These are phyloP conservation scores for Reticulitermes lucifugus DNA, from an alignment of 2,888 invertebrate genomes.

Conservation along the genomic window DNA sequence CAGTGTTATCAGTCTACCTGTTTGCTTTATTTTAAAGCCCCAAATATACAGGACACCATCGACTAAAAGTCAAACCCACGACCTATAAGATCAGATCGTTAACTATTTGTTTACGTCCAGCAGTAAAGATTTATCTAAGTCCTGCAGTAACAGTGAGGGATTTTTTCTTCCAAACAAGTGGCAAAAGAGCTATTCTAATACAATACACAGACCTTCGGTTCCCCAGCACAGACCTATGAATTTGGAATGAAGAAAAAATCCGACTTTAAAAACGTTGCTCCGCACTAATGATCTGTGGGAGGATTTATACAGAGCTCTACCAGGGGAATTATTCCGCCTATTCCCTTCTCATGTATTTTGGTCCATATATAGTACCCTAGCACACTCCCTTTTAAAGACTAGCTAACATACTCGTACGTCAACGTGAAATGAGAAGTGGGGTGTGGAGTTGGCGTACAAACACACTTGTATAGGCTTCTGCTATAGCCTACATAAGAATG, in stretches of 20 bases:
- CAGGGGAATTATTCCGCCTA: constrained; percentile 11
- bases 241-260: constrained; percentile 5
- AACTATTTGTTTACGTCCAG: background rate
- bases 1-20: too few relatives aligned
- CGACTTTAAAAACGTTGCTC: constrained; percentile 24
- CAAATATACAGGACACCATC: too few relatives aligned
- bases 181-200: constrained; percentile 6
- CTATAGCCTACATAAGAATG: constrained; percentile 9
- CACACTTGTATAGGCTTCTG: background rate
- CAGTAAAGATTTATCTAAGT: background rate
- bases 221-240: background rate
- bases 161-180: background rate
- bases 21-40: too few relatives aligned
- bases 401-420: constrained; percentile 16
- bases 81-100: background rate
- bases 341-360: constrained; percentile 30
- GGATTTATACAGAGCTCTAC: constrained; percentile 19
- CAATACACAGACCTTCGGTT: constrained; percentile 14
- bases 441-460: constrained; percentile 6
- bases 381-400: constrained; percentile 18
- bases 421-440: constrained; percentile 29
- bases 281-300: constrained; percentile 22
- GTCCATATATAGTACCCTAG: constrained; percentile 7
- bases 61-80: background rate
- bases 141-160: background rate